Percentiles rank a stretch among this genome's conserved stretches.
phyloP scores from a whole-genome alignment of 2,797 vertebrate genomes.

The Emys orbicularis region DNA sequence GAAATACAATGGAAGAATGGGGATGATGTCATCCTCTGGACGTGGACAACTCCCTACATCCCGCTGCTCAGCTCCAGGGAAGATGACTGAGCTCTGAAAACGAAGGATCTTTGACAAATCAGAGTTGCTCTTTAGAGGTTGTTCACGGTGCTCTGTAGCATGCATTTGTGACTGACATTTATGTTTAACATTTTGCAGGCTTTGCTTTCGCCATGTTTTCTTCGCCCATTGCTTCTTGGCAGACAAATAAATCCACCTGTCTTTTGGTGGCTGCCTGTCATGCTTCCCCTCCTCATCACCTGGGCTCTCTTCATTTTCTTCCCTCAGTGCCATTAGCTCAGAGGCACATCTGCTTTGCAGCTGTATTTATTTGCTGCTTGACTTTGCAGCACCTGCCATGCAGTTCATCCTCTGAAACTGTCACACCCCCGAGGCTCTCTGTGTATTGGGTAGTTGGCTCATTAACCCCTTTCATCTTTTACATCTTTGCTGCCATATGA shows the following conservation, averaged over 20 bases:
- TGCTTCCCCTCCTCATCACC: not conserved
- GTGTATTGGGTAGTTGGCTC: not conserved
- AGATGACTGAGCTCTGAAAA: constrained; percentile 23
- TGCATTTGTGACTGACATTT: constrained; percentile 39
- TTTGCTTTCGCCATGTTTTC: constrained; percentile 2
- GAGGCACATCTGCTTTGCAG: constrained; percentile 6
- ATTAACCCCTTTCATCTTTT: constrained; percentile 8
- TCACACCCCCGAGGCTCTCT: not conserved
- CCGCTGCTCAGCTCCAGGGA: not conserved
- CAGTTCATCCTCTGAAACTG: not conserved
- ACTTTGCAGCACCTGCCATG: constrained; percentile 21
- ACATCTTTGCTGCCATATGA: not conserved
- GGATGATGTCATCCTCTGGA: not conserved
- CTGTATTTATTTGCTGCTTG: not conserved
- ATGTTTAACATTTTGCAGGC: not conserved
- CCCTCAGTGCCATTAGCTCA: not conserved
- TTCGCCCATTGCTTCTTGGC: constrained; percentile 2
- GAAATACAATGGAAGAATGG: constrained; percentile 1
- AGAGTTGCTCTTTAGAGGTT: constrained; percentile 30
- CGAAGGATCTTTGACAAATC: constrained; percentile 24
- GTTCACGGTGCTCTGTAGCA: constrained; percentile 22
- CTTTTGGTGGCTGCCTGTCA: constrained; percentile 40
- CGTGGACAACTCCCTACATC: not conserved
- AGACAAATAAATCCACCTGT: constrained; percentile 38
- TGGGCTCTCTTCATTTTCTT: not conserved